Evolutionary conservation across 2,797 vertebrate genomes (phyloP).

Genomic region (Chanos chanos): DNA sequence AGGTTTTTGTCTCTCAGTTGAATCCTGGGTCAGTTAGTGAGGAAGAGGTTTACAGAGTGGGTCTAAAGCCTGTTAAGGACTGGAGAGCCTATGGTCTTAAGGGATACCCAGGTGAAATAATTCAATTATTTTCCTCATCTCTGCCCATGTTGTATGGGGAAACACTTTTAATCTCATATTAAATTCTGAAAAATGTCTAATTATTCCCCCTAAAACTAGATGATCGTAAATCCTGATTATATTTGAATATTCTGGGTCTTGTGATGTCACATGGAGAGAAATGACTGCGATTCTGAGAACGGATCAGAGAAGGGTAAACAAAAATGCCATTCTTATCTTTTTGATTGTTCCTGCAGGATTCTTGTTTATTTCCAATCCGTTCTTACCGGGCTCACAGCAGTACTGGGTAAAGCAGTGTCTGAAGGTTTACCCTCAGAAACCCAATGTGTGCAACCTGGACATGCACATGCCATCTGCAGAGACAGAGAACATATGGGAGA

Average conservation of each 20-base stretch:
- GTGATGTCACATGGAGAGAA: no score
- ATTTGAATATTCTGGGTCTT: no score
- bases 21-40: constrained; percentile 70
- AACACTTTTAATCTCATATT: no score
- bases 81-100: constrained; percentile 85
- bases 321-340: no score
- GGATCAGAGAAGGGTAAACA: no score
- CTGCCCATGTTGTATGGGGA: no score
- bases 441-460: constrained; percentile 92
- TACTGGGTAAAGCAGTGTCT: constrained; percentile 90
- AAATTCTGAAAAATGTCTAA: no score
- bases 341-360: constrained; percentile 71
- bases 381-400: constrained; percentile 80
- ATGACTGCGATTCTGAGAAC: no score
- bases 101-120: constrained; percentile 88
- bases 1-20: constrained; percentile 74
- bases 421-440: constrained; percentile 87
- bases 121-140: no score
- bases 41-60: constrained; percentile 71
- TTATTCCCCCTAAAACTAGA: no score
- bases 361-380: constrained; percentile 90
- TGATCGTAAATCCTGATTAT: no score
- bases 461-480: constrained; percentile 85
- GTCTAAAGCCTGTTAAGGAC: constrained; percentile 77
- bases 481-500: constrained; percentile 83